Base-by-base conservation (phyloP, 92 coral and sea anemone species). In the Actinostola sp. region DNA sequence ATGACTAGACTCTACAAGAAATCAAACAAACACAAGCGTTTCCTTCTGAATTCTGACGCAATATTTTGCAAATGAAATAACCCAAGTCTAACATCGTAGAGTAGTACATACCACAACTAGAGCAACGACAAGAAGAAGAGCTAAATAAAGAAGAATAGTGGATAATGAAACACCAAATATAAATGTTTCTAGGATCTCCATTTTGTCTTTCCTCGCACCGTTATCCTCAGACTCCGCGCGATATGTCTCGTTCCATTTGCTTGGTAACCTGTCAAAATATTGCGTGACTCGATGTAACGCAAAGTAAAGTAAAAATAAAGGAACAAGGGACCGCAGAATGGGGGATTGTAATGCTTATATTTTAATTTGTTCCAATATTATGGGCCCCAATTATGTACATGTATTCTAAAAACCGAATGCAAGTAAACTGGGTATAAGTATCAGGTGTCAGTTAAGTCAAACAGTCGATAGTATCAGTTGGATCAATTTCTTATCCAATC, bases 1-100 rank as follows among this genome's bases (percentile, higher is more conserved):
- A 66, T 67, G 16, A 85, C 58, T 15, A 91, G 88, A 48, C 85
- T 69, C 98, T 94, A 80, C 28, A 67, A 44, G 19, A 10, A 19
- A 35, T 38, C 41, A 45, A 30, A 67, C 36, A n/a, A 61, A 15
- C 38, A 21, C 60, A 41, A 27, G 55, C n/a, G 17, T 45, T 12
- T 43, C 15, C 25, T 24, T 41, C 33, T 39, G 8, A 43, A 39
- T 25, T 3, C 51, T 9, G 59, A 12, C 25, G 72, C 35, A 66
- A 17, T 66, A 27, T 27, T 14, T 27, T 14, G 38, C 3, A 16
- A 8, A n/a, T 19, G 30, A n/a, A n/a, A n/a, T 48, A 16, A 35
- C 23, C 19, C n/a, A 46, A 46, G 23, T 13, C 2, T 46, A 16
- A 2, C 11, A 51, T 32, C 51, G 35, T 50, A 30, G 3, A 0